Evolutionary conservation across 2,888 invertebrate genomes (phyloP).

Genomic region (Mythimna albipuncta): DNA sequence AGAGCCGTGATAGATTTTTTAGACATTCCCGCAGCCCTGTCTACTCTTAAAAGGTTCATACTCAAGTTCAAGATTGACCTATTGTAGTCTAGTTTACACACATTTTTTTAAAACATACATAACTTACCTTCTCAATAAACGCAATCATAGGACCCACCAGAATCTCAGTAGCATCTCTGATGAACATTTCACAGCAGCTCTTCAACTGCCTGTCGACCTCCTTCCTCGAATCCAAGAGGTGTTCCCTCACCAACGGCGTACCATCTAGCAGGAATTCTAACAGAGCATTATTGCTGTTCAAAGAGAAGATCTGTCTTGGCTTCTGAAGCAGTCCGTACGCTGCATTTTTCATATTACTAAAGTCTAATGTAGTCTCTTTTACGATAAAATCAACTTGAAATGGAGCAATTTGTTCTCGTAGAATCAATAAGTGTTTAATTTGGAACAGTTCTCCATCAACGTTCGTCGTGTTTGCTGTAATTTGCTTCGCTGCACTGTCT

Average conservation of each 20-base stretch:
- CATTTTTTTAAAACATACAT: too few species aligned
- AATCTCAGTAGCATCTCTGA: constrained; percentile 94
- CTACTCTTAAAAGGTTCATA: too few species aligned
- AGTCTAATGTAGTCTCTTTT: constrained; percentile 98
- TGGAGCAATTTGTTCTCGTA: constrained; percentile 99
- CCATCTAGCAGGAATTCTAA: constrained; percentile 98
- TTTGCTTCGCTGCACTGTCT: constrained; percentile 94
- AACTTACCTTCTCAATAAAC: constrained; percentile 92
- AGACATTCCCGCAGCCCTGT: too few species aligned
- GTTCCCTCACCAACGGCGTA: constrained; percentile 98
- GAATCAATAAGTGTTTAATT: constrained; percentile 98
- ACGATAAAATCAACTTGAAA: constrained; percentile 98
- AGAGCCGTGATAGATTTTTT: too few species aligned
- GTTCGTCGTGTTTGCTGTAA: constrained; percentile 93
- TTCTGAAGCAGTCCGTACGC: constrained; percentile 94
- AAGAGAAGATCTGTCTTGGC: constrained; percentile 95
- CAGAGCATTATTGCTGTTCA: constrained; percentile 97
- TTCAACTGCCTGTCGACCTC: constrained; percentile 98
- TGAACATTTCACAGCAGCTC: constrained; percentile 96
- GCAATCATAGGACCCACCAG: constrained; percentile 94
- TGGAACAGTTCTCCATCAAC: constrained; percentile 99
- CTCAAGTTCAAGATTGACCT: too few species aligned
- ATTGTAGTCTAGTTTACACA: too few species aligned
- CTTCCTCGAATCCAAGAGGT: constrained; percentile 97
- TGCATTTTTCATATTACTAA: constrained; percentile 97